Evolutionary conservation across 2,888 invertebrate genomes (phyloP), one percentile per base, ranked within the genome.

Genomic region (Carpatolechia fugitivella): DNA sequence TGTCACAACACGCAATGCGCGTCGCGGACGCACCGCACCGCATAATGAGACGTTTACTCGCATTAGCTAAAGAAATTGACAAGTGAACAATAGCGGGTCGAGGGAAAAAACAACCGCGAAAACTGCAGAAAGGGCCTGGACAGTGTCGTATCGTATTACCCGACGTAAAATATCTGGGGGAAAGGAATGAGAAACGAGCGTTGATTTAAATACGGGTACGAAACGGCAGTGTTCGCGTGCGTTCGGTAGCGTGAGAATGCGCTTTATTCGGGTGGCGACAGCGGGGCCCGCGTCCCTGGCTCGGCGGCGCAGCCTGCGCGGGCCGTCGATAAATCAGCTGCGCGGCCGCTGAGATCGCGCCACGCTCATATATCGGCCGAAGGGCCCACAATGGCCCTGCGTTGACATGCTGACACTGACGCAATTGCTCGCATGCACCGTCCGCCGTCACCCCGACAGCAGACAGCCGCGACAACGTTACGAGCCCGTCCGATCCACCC

Each of bases 41-140:
- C 88, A 88, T 90, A 90, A 90, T 90, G 88, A 89, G 89, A 89
- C 88, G 90, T 86, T 89, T 89, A 85, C 88, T 90, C 90, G 85
- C 87, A 90, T 90, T 90, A 90, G 90, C 90, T 85, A 87, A 90
- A 90, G 88, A 86, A 90, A 89, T 89, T 89, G 90, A 90, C 88
- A 89, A 88, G 88, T 90, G 90, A 88, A 90, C 90, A 90, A 90
- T 90, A 88, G 89, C 82, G 76, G 76, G 70, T 69, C 75, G 70
- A 76, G 74, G 80, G 80, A 74, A 84, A 88, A 88, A 88, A 85
- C 73, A 78, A 84, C 76, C 69, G 81, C 79, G 82, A 83, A 78
- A 85, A 82, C 82, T 73, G 82, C 82, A 88, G 87, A 89, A 88
- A 85, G 85, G 83, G 87, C 87, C 85, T 54, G 89, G 88, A 88